Percentiles rank a stretch among this genome's conserved stretches.
phyloP scores from a whole-genome alignment of 2,113 vertebrate species.

The Pseudopipra pipra region DNA sequence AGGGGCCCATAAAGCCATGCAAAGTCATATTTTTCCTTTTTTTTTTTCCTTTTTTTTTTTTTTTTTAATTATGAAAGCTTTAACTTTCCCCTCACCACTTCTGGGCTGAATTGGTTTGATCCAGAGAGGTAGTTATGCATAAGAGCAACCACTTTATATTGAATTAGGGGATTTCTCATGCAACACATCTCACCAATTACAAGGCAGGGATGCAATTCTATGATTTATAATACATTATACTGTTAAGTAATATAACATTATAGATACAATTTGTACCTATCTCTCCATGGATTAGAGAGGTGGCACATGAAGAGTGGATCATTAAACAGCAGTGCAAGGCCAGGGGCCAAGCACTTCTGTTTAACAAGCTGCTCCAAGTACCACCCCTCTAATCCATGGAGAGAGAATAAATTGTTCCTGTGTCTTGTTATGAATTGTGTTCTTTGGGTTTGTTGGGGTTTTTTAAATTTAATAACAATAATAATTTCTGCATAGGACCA shows the following conservation, averaged over 20 bases:
- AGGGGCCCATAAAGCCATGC: conserved; percentile 32
- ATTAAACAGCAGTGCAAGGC: conserved; percentile 79
- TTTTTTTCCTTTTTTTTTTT: conserved; percentile 8
- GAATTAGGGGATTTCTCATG: conserved; percentile 79
- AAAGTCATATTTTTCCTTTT: conserved; percentile 55
- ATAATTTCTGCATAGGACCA: background rate
- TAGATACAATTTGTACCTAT: conserved; percentile 83
- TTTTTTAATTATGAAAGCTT: conserved; percentile 67
- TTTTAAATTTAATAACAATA: background rate
- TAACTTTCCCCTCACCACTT: conserved; percentile 66
- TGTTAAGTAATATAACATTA: conserved; percentile 85
- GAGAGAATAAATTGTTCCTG: conserved; percentile 74
- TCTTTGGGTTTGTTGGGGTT: background rate
- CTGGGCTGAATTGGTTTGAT: conserved; percentile 70
- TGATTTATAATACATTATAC: conserved; percentile 84
- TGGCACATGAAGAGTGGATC: conserved; percentile 78
- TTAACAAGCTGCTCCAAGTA: conserved; percentile 82
- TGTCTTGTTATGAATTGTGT: conserved; percentile 65
- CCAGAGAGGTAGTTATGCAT: conserved; percentile 73
- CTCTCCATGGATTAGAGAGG: conserved; percentile 81
- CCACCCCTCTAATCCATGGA: conserved; percentile 77
- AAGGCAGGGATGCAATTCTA: conserved; percentile 79
- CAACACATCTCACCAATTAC: conserved; percentile 80
- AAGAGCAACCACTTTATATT: conserved; percentile 75
- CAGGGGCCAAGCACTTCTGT: conserved; percentile 81